Conservation (phyloP, 2,888 invertebrate species). For the Esperia sulphurella region DNA sequence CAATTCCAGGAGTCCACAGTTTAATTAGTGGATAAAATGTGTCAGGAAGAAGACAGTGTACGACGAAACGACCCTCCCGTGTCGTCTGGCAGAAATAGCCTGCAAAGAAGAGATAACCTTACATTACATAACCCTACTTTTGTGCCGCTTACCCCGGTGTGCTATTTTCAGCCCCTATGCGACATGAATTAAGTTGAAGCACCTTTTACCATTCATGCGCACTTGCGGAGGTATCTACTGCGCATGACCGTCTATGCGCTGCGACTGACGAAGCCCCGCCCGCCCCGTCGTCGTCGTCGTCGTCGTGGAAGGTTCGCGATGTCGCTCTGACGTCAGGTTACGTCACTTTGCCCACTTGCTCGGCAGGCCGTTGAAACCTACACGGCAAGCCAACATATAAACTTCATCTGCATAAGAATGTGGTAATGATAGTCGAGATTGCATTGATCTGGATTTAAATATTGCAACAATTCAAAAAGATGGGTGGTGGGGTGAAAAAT, state of each 20-base stretch:
- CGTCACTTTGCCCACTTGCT: slow-evolving; percentile 34
- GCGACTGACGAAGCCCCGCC: neutral
- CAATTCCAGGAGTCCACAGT: too few species aligned
- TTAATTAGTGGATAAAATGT: too few species aligned
- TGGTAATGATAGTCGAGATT: slow-evolving; percentile 3
- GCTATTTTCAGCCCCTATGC: neutral
- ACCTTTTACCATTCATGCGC: slow-evolving; percentile 25
- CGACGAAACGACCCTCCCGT: too few species aligned
- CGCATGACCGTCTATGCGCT: slow-evolving; percentile 25
- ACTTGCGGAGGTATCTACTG: slow-evolving; percentile 15
- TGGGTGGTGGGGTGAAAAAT: too few species aligned
- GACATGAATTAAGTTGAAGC: slow-evolving; percentile 6
- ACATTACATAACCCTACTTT: neutral
- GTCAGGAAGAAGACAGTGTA: too few species aligned
- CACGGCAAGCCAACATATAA: slow-evolving; percentile 7
- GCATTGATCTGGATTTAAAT: neutral
- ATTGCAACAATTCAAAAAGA: too few species aligned
- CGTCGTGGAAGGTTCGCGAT: slow-evolving; percentile 52
- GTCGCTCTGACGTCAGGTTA: slow-evolving; percentile 41
- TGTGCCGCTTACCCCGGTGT: neutral
- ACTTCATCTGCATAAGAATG: slow-evolving; percentile 4
- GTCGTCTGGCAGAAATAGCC: neutral
- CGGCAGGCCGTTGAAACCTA: slow-evolving; percentile 21
- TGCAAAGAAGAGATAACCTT: neutral
- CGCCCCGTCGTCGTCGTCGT: slow-evolving; percentile 31